These are phyloP conservation scores for Anoncus sp. DNA, from an alignment of 2,888 invertebrate species.

Conservation along the genomic window DNA sequence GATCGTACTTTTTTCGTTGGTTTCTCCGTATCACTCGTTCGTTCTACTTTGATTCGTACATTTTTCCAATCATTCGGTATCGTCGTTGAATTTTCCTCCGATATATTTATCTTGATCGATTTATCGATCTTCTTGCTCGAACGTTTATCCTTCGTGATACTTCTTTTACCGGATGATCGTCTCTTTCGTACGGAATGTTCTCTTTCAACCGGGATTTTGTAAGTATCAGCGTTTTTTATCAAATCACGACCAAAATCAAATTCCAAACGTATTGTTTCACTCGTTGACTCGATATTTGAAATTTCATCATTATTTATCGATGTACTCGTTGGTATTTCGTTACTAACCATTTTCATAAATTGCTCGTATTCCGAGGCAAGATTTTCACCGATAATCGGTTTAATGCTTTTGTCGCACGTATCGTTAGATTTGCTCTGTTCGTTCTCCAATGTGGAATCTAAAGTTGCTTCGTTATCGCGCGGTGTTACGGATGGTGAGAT, in stretches of 20 bases:
- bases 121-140: constrained; percentile 7
- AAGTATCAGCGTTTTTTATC: constrained; percentile 17
- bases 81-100: constrained; percentile 56
- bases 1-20: constrained; percentile 22
- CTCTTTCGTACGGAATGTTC: constrained; percentile 8
- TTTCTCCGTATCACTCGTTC: constrained; percentile 72
- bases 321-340: constrained; percentile 59
- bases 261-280: constrained; percentile 57
- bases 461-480: constrained; percentile 31
- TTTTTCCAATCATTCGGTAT: constrained; percentile 79
- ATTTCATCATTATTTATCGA: constrained; percentile 2
- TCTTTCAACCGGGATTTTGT: constrained; percentile 2
- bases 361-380: constrained; percentile 85
- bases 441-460: constrained; percentile 6
- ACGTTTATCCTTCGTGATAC: constrained; percentile 18
- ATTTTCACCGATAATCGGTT: constrained; percentile 76
- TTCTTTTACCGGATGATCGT: constrained; percentile 23
- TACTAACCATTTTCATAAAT: constrained; percentile 85
- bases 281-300: neutral
- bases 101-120: constrained; percentile 20
- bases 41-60: constrained; percentile 77
- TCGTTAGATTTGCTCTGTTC: constrained; percentile 10
- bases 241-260: constrained; percentile 51
- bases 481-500: constrained; percentile 37
- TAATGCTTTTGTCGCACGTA: constrained; percentile 4